phyloP scores from a whole-genome alignment of 2,113 vertebrate genomes.

The Scomber japonicus region DNA sequence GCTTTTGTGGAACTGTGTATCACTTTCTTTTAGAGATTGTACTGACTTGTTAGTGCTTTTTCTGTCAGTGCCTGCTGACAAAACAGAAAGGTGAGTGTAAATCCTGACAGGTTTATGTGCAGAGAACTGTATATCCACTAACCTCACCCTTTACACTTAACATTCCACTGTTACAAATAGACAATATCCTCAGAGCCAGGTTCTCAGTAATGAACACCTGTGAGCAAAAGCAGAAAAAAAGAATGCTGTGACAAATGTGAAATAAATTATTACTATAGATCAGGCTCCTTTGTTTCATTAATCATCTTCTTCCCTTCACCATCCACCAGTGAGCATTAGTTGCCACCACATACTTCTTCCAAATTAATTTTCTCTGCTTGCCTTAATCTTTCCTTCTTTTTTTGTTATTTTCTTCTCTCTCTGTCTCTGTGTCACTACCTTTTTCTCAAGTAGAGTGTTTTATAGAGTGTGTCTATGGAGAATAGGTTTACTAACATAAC shows the following conservation, averaged over 20 bases:
- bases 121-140: constrained; percentile 13
- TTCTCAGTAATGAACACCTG: constrained; percentile 41
- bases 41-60: not conserved
- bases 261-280: constrained; percentile 63
- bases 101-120: constrained; percentile 7
- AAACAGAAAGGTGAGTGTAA: constrained; percentile 4
- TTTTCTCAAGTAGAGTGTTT: constrained; percentile 30
- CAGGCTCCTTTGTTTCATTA: constrained; percentile 59
- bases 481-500: constrained; percentile 36
- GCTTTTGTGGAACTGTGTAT: constrained; percentile 5
- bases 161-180: constrained; percentile 18
- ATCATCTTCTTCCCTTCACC: constrained; percentile 62
- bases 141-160: constrained; percentile 9
- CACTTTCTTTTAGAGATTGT: not conserved
- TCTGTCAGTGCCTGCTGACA: not conserved
- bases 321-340: constrained; percentile 47
- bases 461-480: constrained; percentile 41
- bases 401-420: constrained; percentile 24
- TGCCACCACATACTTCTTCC: constrained; percentile 30
- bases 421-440: constrained; percentile 31
- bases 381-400: constrained; percentile 45
- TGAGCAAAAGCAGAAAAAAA: constrained; percentile 44
- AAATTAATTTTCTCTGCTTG: constrained; percentile 57
- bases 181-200: constrained; percentile 12
- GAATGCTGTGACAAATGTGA: constrained; percentile 49